Conservation (phyloP, 2,113 vertebrate species). For the Hemicordylus capensis region DNA sequence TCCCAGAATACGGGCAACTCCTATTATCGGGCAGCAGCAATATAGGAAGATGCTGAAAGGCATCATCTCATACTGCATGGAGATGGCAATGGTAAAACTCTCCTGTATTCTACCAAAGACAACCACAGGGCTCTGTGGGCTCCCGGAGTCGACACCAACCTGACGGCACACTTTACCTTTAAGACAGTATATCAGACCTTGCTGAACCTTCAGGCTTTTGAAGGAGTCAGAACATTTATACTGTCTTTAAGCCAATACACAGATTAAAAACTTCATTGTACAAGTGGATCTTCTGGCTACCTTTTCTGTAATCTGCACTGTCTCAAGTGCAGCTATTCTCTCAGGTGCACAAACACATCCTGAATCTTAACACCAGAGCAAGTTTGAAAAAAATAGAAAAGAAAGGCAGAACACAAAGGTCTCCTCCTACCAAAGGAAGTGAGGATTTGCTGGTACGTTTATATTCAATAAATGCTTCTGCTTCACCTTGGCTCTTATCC, state of each 20-base stretch:
- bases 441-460: slow-evolving; percentile 47
- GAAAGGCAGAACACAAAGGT: background rate
- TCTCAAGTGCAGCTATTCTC: slow-evolving; percentile 3
- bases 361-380: background rate
- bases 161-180: too few species aligned
- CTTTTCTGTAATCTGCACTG: slow-evolving; percentile 5
- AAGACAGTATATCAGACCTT: background rate
- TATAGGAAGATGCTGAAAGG: too few species aligned
- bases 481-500: slow-evolving; percentile 54
- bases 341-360: slow-evolving; percentile 15
- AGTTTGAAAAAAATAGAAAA: background rate
- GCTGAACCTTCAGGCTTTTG: background rate
- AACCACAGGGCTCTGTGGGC: too few species aligned
- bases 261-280: background rate
- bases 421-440: slow-evolving; percentile 31
- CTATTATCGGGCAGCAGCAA: too few species aligned
- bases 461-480: slow-evolving; percentile 38
- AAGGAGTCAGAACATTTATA: background rate
- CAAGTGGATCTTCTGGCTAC: slow-evolving; percentile 15
- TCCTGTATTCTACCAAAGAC: too few species aligned
- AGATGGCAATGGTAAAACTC: too few species aligned
- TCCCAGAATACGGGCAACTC: too few species aligned
- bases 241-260: too few species aligned
- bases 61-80: too few species aligned
- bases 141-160: too few species aligned